Evolutionary conservation across 1,140 invertebrate genomes (phyloP), one percentile per base, ranked within the genome.

Genomic region (Saxidomus purpurata): DNA sequence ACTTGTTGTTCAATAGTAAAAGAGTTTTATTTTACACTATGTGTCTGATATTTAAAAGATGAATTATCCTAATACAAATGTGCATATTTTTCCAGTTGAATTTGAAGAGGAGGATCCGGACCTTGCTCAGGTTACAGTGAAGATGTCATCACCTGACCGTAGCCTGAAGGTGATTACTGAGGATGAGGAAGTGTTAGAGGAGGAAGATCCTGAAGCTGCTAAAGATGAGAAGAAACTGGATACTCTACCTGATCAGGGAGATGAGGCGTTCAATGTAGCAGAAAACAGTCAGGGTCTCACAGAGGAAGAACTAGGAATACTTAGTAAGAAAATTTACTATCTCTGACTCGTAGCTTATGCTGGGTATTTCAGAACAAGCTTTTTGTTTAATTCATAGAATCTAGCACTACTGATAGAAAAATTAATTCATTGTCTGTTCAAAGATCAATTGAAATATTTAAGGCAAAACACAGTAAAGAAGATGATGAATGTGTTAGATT

Each of bases 101-200:
- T 88, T 88, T 81, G 86, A 88, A 38, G 86, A 88, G 13, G 86
- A 88, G n/a, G 86, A 88, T 59, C 77, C 86, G 34, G 86, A 88
- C 61, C 76, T 88, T 22, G 86, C 86, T 31, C 71, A 74, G 34
- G 86, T 88, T 15, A 61, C 38, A 31, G 86, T 88, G 28, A 88
- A 88, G 86, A 80, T 88, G 85, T 40, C 90, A 9, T 92, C 92
- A 4, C 89, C 91, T n/a, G 94, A 94, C 43, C 83, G 90, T n/a
- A 89, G 89, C 76, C 92, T 95, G n/a, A 84, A 90, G 15, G 92
- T 93, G 59, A 95, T 95, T 25, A 89, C 91, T 22, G 94, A 95
- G 59, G 94, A 94, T 87, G 94, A 94, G 49, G 94, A 95, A 63
- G 80, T 69, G 6, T 34, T 90, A 22, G 90, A 93, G 6, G 90